phyloP scores from a whole-genome alignment of 1,140 invertebrate genomes.

The Andrena cerasifolii region DNA sequence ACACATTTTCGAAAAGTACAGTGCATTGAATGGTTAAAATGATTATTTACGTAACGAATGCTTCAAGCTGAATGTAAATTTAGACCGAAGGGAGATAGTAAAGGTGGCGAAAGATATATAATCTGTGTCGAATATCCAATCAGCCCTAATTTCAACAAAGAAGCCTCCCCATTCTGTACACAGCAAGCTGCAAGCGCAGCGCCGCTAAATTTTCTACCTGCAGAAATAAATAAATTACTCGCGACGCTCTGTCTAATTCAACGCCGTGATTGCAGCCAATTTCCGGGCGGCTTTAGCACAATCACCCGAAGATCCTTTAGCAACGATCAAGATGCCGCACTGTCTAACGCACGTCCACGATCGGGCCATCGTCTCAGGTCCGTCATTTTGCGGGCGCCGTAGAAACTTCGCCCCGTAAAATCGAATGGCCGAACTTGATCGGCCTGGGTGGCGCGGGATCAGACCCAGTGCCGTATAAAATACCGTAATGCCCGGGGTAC shows the following conservation, averaged over 20 bases:
- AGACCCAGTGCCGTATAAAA: constrained; percentile 67
- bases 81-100: too few species aligned
- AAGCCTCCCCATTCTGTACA: too few species aligned
- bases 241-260: background rate
- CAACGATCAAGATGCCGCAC: background rate
- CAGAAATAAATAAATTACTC: background rate
- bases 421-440: constrained; percentile 68
- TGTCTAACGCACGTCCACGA: constrained; percentile 15
- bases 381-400: constrained; percentile 69
- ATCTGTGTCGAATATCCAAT: too few species aligned
- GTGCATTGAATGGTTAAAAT: too few species aligned
- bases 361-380: constrained; percentile 62
- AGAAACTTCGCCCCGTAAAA: constrained; percentile 73
- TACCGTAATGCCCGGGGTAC: constrained; percentile 68
- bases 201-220: too few species aligned
- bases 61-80: too few species aligned
- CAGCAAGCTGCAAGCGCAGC: too few species aligned
- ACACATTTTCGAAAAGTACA: too few species aligned
- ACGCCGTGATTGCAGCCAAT: background rate
- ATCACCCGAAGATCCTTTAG: constrained; percentile 18
- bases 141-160: too few species aligned
- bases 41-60: too few species aligned
- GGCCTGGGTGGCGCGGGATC: constrained; percentile 44
- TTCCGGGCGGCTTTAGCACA: background rate
- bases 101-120: too few species aligned